These are phyloP conservation scores for Piprites chloris DNA, from an alignment of 2,113 vertebrate genomes.

Conservation along the genomic window DNA sequence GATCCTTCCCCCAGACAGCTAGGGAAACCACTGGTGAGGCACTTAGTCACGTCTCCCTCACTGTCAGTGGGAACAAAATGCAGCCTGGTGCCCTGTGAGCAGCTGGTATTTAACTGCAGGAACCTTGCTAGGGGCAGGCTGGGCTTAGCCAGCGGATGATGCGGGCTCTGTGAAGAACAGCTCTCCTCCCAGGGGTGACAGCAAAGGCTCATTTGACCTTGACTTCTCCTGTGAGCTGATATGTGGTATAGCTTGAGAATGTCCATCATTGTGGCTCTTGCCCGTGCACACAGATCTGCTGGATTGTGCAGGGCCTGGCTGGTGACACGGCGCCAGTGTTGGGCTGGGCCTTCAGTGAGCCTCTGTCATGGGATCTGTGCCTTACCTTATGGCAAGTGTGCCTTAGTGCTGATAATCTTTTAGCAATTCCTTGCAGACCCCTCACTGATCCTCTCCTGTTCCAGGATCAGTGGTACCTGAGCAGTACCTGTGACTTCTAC, in stretches of 20 bases:
- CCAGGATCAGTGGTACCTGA: background rate
- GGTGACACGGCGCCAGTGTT: rapidly evolving
- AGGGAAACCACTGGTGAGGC: background rate
- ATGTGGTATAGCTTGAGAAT: background rate
- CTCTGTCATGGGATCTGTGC: background rate
- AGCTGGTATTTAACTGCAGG: slow-evolving; percentile 36
- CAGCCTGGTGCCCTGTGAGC: slow-evolving; percentile 32
- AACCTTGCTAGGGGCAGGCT: slow-evolving; percentile 1
- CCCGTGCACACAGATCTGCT: background rate
- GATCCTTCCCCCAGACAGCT: background rate
- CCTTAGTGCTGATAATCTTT: background rate
- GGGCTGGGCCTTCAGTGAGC: background rate
- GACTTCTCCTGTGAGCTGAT: background rate
- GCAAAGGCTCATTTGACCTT: slow-evolving; percentile 11
- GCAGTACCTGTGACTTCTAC: background rate
- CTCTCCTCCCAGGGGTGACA: slow-evolving; percentile 36
- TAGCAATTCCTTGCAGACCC: background rate
- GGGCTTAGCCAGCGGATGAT: slow-evolving; percentile 11
- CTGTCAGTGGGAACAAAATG: slow-evolving; percentile 24
- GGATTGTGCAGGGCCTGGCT: background rate
- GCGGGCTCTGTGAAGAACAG: background rate
- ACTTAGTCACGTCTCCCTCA: background rate
- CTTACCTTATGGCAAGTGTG: background rate
- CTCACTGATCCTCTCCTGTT: background rate
- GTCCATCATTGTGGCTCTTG: background rate